These are phyloP conservation scores for Calonectris borealis DNA, from an alignment of 2,113 vertebrate genomes.

Conservation along the genomic window DNA sequence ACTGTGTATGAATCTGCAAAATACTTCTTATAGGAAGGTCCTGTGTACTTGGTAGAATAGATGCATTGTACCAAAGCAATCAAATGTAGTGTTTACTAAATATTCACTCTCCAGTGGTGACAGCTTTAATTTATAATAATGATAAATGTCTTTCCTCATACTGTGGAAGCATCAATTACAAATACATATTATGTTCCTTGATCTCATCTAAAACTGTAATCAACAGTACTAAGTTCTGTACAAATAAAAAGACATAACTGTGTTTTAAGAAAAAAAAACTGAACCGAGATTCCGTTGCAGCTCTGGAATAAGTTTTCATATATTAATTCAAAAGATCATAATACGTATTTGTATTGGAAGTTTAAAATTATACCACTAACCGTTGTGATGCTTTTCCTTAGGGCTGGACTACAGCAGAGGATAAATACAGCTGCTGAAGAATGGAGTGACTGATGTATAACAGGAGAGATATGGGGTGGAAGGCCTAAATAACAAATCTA, in stretches of 20 bases:
- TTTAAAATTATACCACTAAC: neutral
- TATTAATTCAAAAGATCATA: neutral
- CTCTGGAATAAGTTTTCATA: neutral
- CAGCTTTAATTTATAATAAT: neutral
- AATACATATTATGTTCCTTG: neutral
- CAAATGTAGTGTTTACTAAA: neutral
- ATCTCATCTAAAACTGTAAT: neutral
- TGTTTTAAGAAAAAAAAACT: neutral
- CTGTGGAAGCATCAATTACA: neutral
- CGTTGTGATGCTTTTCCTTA: neutral
- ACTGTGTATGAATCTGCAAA: neutral
- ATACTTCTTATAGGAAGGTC: neutral
- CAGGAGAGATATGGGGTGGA: fast-evolving
- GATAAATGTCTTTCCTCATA: neutral
- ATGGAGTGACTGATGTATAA: neutral
- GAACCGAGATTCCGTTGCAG: neutral
- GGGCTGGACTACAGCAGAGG: neutral
- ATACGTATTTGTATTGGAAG: neutral
- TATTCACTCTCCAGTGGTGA: neutral
- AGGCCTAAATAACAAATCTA: neutral
- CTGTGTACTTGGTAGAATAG: neutral
- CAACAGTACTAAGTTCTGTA: neutral
- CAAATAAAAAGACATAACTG: neutral
- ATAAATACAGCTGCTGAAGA: neutral
- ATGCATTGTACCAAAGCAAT: neutral